These are phyloP conservation scores for Sebastes diploproa DNA, from an alignment of 2,797 vertebrate genomes.

Conservation along the genomic window DNA sequence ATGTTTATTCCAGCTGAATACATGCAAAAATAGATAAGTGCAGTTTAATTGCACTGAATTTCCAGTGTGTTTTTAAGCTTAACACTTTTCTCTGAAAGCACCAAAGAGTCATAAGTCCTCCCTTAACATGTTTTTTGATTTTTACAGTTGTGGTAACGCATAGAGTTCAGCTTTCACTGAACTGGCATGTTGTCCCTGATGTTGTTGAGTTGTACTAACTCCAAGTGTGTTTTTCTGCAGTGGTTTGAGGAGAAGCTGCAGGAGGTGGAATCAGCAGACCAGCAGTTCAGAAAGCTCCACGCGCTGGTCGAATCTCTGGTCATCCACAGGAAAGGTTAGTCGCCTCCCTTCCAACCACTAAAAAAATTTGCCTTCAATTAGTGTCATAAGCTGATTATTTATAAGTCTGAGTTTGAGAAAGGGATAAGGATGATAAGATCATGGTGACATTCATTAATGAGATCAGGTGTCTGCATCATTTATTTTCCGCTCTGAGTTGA, in stretches of 20 bases:
- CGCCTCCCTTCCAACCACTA: not conserved
- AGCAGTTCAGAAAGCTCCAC: slow-evolving; percentile 93
- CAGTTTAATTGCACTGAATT: not conserved
- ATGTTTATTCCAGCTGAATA: not conserved
- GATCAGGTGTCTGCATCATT: not conserved
- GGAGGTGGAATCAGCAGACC: slow-evolving; percentile 95
- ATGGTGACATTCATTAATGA: not conserved
- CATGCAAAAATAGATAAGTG: not conserved
- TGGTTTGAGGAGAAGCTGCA: slow-evolving; percentile 99
- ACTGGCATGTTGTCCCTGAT: not conserved
- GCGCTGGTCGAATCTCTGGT: slow-evolving; percentile 90
- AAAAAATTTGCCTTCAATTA: not conserved
- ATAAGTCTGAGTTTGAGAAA: not conserved
- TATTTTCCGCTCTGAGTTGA: not conserved
- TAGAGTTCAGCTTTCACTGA: not conserved
- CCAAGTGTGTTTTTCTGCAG: slow-evolving; percentile 73
- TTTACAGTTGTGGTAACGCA: not conserved
- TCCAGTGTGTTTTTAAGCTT: not conserved
- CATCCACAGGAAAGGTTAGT: slow-evolving; percentile 92
- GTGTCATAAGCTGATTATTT: not conserved
- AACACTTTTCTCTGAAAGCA: not conserved
- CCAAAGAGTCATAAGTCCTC: not conserved
- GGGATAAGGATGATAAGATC: not conserved
- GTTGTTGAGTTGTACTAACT: not conserved
- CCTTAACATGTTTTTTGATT: not conserved